Evolutionary conservation across 2,888 invertebrate species (phyloP).

Genomic region (Netelia fuscicornis): DNA sequence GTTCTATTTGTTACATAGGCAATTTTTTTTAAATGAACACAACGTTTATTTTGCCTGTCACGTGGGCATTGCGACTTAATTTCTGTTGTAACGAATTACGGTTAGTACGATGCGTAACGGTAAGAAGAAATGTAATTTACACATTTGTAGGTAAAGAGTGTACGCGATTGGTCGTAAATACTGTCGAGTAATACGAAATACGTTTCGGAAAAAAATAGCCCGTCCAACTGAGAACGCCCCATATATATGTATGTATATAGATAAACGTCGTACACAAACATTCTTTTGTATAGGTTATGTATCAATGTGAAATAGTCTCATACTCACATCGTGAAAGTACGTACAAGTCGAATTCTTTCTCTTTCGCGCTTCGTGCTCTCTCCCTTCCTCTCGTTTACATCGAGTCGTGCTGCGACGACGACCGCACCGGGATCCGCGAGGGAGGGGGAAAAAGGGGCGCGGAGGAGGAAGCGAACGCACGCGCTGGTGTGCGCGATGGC

Average conservation of each 20-base stretch:
- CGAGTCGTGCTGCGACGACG: slow-evolving; percentile 35
- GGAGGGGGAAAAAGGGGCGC: background rate
- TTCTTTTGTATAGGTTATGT: slow-evolving; percentile 9
- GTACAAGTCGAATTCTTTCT: slow-evolving; percentile 35
- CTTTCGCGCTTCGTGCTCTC: slow-evolving; percentile 32
- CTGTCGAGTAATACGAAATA: too few relatives aligned
- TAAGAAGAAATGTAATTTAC: too few relatives aligned
- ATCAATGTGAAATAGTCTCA: slow-evolving; percentile 26
- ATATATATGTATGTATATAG: background rate
- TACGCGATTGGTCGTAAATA: too few relatives aligned
- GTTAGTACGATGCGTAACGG: too few relatives aligned
- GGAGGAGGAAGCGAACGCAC: slow-evolving; percentile 45
- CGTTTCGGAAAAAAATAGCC: too few relatives aligned
- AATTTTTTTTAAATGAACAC: too few relatives aligned
- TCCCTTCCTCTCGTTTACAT: slow-evolving; percentile 41
- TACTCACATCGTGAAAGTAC: slow-evolving; percentile 1
- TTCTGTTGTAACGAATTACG: too few relatives aligned
- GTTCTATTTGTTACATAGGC: too few relatives aligned
- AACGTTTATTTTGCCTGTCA: too few relatives aligned
- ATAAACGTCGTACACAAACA: background rate
- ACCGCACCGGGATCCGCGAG: background rate
- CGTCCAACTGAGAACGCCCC: too few relatives aligned
- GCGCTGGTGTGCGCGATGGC: slow-evolving; percentile 55
- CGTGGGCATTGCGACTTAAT: too few relatives aligned
- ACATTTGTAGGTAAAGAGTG: too few relatives aligned